Evolutionary conservation across 2,888 invertebrate genomes (phyloP).

Genomic region (Epiblema foenella): DNA sequence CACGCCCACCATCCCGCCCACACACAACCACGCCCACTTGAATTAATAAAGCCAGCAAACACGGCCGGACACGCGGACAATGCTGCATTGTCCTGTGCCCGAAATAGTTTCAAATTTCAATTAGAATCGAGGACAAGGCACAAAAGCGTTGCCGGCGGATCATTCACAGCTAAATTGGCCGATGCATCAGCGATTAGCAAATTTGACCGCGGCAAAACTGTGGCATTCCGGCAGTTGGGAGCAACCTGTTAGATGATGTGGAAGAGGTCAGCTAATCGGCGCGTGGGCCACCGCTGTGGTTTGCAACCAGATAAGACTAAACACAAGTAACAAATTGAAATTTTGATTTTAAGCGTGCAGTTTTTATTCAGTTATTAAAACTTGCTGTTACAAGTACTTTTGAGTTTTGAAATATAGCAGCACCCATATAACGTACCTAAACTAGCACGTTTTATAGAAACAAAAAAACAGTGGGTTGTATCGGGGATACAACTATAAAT

Average conservation of each 20-base stretch:
- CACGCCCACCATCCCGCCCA: conserved; percentile 72
- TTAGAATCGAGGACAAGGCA: conserved; percentile 79
- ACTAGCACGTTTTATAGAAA: too few relatives aligned
- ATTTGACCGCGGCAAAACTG: conserved; percentile 52
- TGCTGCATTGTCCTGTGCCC: conserved; percentile 81
- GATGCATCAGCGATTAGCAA: conserved; percentile 64
- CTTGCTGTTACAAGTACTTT: too few relatives aligned
- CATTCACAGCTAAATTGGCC: conserved; percentile 77
- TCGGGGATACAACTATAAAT: too few relatives aligned
- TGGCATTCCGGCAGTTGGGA: conserved; percentile 35
- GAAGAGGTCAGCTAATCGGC: neutral
- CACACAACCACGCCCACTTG: conserved; percentile 74
- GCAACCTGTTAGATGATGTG: conserved; percentile 36
- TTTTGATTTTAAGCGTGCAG: neutral
- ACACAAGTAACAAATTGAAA: neutral
- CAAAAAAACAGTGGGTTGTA: too few relatives aligned
- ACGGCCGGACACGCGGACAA: conserved; percentile 83
- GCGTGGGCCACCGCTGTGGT: neutral
- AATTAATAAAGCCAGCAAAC: conserved; percentile 85
- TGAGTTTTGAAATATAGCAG: too few relatives aligned
- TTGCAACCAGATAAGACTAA: neutral
- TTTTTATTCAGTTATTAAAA: too few relatives aligned
- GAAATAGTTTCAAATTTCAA: conserved; percentile 85
- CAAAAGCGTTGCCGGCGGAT: conserved; percentile 76
- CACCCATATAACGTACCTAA: too few relatives aligned